A percentile compares a stretch with the other conserved stretches of the same genome.
phyloP scores from a whole-genome alignment of 2,888 invertebrate genomes.

The Idaea dimidiata region DNA sequence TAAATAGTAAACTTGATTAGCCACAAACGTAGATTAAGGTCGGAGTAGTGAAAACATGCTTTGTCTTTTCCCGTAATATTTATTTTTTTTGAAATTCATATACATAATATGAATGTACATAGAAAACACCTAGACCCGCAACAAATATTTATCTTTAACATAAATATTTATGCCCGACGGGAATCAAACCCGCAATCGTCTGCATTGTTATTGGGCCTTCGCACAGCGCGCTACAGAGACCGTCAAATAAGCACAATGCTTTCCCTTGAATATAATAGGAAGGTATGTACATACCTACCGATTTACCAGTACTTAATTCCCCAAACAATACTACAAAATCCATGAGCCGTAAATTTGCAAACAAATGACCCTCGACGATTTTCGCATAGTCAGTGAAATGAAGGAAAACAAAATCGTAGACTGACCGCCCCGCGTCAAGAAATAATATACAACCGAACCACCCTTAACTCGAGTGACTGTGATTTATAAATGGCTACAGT shows the following conservation, averaged over 20 bases:
- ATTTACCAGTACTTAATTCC: constrained; percentile 26
- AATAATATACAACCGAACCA: constrained; percentile 46
- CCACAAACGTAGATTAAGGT: no score
- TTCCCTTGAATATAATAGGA: not conserved
- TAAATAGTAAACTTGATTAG: no score
- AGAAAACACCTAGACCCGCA: no score
- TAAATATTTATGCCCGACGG: no score
- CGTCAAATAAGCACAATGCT: not conserved
- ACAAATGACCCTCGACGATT: constrained; percentile 75
- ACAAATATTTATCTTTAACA: no score
- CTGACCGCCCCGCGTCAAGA: constrained; percentile 47
- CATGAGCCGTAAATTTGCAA: constrained; percentile 69
- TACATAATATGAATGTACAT: no score
- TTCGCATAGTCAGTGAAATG: constrained; percentile 68
- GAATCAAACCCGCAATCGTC: no score
- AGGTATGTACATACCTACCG: not conserved
- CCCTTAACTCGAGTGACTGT: constrained; percentile 46
- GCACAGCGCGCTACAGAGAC: no score
- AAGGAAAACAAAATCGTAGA: constrained; percentile 61
- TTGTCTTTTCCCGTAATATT: no score
- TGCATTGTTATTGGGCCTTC: no score
- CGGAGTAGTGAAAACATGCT: no score
- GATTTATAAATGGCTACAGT: constrained; percentile 41
- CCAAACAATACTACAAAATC: constrained; percentile 57
- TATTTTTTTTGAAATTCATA: no score